Conservation (phyloP, 1,140 invertebrate species). For the Oryctes rhinoceros region DNA sequence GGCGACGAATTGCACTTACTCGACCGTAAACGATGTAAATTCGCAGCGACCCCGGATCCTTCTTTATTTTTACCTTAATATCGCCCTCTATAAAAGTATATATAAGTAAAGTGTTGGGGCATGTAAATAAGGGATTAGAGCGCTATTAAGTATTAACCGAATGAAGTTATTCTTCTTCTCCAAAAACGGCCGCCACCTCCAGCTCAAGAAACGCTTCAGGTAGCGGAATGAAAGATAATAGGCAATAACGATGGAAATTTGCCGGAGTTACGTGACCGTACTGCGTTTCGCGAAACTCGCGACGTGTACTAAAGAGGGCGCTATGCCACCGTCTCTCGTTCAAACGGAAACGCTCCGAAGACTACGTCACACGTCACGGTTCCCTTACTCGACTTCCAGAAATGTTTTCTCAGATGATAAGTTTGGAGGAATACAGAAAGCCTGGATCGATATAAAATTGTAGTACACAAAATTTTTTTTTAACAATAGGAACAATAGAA, state of each 20-base stretch:
- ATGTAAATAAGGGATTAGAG: conserved; percentile 35
- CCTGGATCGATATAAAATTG: too few relatives aligned
- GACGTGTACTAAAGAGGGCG: neutral
- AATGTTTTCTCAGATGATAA: too few relatives aligned
- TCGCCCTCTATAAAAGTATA: neutral
- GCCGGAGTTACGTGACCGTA: conserved; percentile 47
- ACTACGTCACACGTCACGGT: too few relatives aligned
- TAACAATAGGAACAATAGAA: too few relatives aligned
- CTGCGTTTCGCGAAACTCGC: neutral
- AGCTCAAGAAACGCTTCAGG: conserved; percentile 41
- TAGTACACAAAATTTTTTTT: too few relatives aligned
- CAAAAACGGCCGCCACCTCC: neutral
- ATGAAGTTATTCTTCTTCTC: conserved; percentile 49
- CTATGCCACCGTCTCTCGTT: neutral
- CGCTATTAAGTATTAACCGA: conserved; percentile 41
- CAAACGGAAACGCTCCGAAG: too few relatives aligned
- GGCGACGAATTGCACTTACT: neutral
- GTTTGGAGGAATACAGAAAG: too few relatives aligned
- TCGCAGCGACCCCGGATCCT: neutral
- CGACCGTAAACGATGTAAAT: neutral
- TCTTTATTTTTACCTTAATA: neutral
- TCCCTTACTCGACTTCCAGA: too few relatives aligned
- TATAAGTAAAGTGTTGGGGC: conserved; percentile 18
- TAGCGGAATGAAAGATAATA: conserved; percentile 49
- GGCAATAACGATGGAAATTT: conserved; percentile 51